Evolutionary conservation across 2,888 invertebrate genomes (phyloP).

Genomic region (Callyntrura sp.): DNA sequence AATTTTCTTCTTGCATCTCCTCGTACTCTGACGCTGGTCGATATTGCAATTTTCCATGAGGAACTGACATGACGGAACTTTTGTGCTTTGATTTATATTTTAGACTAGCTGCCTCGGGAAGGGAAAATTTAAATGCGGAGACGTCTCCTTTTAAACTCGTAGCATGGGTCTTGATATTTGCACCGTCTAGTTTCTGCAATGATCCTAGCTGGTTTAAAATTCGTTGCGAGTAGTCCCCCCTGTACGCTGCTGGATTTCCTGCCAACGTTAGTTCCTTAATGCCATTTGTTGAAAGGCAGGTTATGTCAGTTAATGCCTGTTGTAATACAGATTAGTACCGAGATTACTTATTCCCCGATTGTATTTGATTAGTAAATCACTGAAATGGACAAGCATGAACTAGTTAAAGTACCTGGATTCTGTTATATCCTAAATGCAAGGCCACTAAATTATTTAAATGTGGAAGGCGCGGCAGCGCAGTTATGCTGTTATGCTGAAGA

Average conservation of each 20-base stretch:
- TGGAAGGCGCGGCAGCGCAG: conserved; percentile 81
- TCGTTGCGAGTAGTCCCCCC: conserved; percentile 78
- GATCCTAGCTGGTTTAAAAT: conserved; percentile 73
- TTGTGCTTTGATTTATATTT: conserved; percentile 49
- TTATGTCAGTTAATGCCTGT: conserved; percentile 80
- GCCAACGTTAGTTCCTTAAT: conserved; percentile 77
- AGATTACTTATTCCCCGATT: background rate
- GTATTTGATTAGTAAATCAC: background rate
- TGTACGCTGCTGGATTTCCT: conserved; percentile 80
- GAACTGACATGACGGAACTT: conserved; percentile 60
- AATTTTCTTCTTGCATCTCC: conserved; percentile 36
- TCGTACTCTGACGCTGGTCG: conserved; percentile 27
- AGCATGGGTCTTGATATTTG: conserved; percentile 60
- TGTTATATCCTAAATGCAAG: conserved; percentile 82
- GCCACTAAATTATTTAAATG: conserved; percentile 80
- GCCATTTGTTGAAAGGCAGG: conserved; percentile 65
- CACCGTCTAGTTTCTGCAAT: conserved; percentile 80
- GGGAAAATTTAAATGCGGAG: conserved; percentile 45
- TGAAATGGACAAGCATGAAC: too few relatives aligned
- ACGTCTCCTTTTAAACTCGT: conserved; percentile 54
- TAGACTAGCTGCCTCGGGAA: background rate
- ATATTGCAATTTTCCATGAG: conserved; percentile 63
- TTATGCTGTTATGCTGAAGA: conserved; percentile 82
- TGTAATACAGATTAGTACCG: conserved; percentile 5
- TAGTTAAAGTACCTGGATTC: conserved; percentile 82